Conservation (phyloP, 2,888 invertebrate genomes). For the Noctua comes region DNA sequence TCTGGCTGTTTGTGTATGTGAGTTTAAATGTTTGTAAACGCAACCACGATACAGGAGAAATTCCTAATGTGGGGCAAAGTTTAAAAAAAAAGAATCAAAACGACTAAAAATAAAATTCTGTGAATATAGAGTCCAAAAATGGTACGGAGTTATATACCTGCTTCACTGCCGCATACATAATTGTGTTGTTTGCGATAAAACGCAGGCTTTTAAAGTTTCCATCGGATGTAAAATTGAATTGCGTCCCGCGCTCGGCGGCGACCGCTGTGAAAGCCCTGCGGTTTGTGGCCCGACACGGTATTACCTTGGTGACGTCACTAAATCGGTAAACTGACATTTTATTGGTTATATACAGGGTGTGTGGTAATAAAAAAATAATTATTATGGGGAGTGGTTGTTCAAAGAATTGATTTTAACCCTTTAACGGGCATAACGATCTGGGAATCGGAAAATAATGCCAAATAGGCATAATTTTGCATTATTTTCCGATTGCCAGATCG, state of each 20-base stretch:
- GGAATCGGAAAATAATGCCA: too few species aligned
- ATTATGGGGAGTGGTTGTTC: too few species aligned
- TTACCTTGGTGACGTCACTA: slow-evolving; percentile 49
- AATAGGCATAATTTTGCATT: too few species aligned
- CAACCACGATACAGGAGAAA: too few species aligned
- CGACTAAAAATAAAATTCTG: neutral
- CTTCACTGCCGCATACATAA: slow-evolving; percentile 1
- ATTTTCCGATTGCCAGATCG: too few species aligned
- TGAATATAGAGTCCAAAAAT: neutral
- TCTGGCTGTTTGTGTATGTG: too few species aligned
- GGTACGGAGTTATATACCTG: neutral
- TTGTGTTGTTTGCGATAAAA: slow-evolving; percentile 36
- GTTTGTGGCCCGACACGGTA: slow-evolving; percentile 50
- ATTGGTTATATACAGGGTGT: slow-evolving; percentile 7
- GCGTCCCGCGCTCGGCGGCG: slow-evolving; percentile 61
- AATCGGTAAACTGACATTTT: slow-evolving; percentile 11
- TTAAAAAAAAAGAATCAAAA: neutral
- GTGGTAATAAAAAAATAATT: too few species aligned
- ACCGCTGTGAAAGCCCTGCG: slow-evolving; percentile 66
- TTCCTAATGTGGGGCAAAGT: too few species aligned
- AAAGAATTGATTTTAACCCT: too few species aligned
- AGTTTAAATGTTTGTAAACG: too few species aligned
- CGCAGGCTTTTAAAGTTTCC: slow-evolving; percentile 74
- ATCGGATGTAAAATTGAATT: slow-evolving; percentile 77
- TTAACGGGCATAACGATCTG: too few species aligned